Evolutionary conservation across 2,888 invertebrate genomes (phyloP).

Genomic region (Caenorhabditis doughertyi): DNA sequence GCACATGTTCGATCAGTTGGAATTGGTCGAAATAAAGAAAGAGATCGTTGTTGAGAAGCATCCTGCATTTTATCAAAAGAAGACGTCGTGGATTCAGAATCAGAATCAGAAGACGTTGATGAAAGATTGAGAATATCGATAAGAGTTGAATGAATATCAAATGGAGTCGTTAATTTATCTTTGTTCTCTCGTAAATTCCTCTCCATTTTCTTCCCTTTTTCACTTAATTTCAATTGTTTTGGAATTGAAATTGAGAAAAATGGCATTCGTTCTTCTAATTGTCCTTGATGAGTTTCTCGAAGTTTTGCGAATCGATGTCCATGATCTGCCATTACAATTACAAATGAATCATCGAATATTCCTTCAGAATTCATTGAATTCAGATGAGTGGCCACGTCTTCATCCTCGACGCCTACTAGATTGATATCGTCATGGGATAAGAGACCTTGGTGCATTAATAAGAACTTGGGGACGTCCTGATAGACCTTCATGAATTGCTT

Average conservation of each 20-base stretch:
- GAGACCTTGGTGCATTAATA: conserved; percentile 92
- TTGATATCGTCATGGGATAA: conserved; percentile 92
- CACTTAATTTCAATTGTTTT: conserved; percentile 68
- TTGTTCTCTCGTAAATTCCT: conserved; percentile 76
- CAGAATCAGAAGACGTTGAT: conserved; percentile 37
- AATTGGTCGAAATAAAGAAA: conserved; percentile 77
- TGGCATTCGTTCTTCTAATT: conserved; percentile 87
- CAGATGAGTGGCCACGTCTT: conserved; percentile 74
- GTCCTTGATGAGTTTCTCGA: conserved; percentile 91
- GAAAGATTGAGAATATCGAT: conserved; percentile 86
- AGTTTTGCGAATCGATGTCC: conserved; percentile 91
- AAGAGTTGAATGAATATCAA: conserved; percentile 91
- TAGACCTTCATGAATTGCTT: conserved; percentile 86
- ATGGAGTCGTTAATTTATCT: conserved; percentile 88
- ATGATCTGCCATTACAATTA: conserved; percentile 95
- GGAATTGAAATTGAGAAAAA: conserved; percentile 86
- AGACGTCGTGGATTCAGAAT: too few relatives aligned
- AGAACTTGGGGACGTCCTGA: conserved; percentile 88
- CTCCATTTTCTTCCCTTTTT: conserved; percentile 64
- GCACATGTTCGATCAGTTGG: conserved; percentile 72
- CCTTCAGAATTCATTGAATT: conserved; percentile 80
- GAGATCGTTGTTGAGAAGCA: conserved; percentile 55
- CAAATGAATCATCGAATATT: conserved; percentile 89
- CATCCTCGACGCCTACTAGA: conserved; percentile 86
- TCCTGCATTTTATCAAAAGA: conserved; percentile 32